Percentiles rank a stretch among this genome's conserved stretches.
phyloP scores from a whole-genome alignment of 2,113 vertebrate species.

The Malurus elegans region DNA sequence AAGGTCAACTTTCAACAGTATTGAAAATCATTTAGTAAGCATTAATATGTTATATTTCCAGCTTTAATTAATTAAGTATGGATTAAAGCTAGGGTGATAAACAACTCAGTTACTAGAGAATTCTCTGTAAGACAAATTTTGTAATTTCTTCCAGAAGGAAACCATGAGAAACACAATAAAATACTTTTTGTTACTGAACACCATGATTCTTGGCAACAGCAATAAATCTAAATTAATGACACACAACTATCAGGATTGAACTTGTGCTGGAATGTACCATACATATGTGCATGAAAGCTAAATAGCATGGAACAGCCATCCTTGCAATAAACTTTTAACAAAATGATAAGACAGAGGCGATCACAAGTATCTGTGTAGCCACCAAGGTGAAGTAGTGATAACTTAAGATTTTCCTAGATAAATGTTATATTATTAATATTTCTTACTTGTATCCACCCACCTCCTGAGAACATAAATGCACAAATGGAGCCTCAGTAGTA shows the following conservation, averaged over 20 bases:
- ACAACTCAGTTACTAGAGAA: background rate
- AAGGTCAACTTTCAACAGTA: background rate
- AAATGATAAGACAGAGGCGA: background rate
- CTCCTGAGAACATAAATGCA: background rate
- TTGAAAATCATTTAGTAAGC: background rate
- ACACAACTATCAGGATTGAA: background rate
- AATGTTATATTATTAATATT: background rate
- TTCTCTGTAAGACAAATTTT: background rate
- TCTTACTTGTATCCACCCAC: background rate
- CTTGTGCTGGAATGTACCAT: background rate
- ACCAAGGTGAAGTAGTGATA: background rate
- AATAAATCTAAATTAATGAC: background rate
- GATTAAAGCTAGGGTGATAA: background rate
- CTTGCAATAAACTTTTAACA: background rate
- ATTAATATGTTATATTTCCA: background rate
- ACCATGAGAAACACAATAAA: background rate
- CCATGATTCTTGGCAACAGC: background rate
- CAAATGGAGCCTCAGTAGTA: background rate
- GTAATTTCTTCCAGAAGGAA: fast-evolving
- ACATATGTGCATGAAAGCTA: background rate
- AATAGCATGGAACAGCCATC: background rate
- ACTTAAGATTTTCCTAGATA: background rate
- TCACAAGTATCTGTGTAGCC: background rate
- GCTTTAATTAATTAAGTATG: background rate
- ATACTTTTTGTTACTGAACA: background rate